Conservation (phyloP, 1,140 invertebrate species). For the Diachasmimorpha longicaudata region DNA sequence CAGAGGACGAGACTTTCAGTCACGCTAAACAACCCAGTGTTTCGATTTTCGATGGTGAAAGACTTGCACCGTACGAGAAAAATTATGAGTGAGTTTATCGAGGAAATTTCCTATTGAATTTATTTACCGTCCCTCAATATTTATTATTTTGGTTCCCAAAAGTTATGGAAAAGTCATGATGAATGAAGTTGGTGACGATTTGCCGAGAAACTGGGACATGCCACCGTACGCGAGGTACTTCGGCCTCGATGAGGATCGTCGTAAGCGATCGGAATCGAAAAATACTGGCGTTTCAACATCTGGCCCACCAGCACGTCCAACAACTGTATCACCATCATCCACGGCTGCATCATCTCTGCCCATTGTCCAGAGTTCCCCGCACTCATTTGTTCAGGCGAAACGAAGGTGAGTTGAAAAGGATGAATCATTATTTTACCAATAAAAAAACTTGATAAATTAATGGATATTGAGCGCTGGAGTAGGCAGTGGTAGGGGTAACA, state of each 20-base stretch:
- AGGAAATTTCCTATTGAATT: background rate
- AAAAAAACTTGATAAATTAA: background rate
- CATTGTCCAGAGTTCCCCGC: constrained; percentile 15
- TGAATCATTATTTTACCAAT: too few species aligned
- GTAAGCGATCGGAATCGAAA: constrained; percentile 46
- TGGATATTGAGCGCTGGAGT: background rate
- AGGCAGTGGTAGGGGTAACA: background rate
- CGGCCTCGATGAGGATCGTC: constrained; percentile 35
- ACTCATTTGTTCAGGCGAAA: constrained; percentile 36
- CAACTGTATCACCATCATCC: constrained; percentile 27
- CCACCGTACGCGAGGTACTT: constrained; percentile 40
- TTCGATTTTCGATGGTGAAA: constrained; percentile 31
- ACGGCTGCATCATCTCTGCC: constrained; percentile 23
- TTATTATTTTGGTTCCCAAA: background rate
- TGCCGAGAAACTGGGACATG: constrained; percentile 41
- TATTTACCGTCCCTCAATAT: background rate
- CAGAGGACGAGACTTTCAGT: constrained; percentile 32
- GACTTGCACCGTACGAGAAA: constrained; percentile 36
- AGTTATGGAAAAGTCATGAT: constrained; percentile 46
- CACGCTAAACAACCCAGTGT: constrained; percentile 24
- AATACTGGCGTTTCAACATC: background rate
- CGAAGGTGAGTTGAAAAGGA: constrained; percentile 40
- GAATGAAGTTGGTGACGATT: constrained; percentile 43
- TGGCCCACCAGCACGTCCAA: constrained; percentile 24
- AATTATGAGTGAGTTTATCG: constrained; percentile 46